Evolutionary conservation across 2,113 vertebrate genomes (phyloP).

Genomic region (Pseudorectes ferrugineus): DNA sequence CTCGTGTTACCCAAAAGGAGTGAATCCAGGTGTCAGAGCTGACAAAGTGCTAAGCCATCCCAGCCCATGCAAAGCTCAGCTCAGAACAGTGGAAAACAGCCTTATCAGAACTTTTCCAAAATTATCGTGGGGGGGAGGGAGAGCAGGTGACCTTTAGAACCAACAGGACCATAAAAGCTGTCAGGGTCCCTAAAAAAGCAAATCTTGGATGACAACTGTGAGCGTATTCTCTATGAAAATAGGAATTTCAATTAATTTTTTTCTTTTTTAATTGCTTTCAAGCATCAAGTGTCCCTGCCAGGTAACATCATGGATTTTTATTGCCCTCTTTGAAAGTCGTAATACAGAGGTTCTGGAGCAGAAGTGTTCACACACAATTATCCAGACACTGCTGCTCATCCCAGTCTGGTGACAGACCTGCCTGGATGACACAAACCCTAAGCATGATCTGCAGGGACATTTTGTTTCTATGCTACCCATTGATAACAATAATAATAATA

Average conservation of each 20-base stretch:
- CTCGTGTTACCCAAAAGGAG: constrained; percentile 10
- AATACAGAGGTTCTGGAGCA: neutral
- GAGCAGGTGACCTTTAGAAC: neutral
- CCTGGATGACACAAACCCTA: no score
- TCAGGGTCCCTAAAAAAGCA: neutral
- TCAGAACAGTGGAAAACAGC: neutral
- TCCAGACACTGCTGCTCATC: neutral
- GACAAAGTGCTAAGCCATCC: neutral
- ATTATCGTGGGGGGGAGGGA: neutral
- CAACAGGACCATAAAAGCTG: neutral
- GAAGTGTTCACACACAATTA: neutral
- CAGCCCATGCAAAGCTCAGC: neutral
- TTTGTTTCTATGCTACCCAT: neutral
- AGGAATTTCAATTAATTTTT: neutral
- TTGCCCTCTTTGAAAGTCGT: neutral
- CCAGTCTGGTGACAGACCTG: neutral
- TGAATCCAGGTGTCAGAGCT: neutral
- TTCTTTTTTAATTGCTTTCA: neutral
- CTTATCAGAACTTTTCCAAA: neutral
- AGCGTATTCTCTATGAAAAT: neutral
- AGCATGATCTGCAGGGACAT: accelerated
- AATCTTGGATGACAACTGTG: neutral
- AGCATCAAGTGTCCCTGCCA: neutral
- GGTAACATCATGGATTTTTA: neutral
- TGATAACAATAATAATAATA: neutral